Conservation (phyloP, 2,888 invertebrate species). For the Adelognathus sp. region DNA sequence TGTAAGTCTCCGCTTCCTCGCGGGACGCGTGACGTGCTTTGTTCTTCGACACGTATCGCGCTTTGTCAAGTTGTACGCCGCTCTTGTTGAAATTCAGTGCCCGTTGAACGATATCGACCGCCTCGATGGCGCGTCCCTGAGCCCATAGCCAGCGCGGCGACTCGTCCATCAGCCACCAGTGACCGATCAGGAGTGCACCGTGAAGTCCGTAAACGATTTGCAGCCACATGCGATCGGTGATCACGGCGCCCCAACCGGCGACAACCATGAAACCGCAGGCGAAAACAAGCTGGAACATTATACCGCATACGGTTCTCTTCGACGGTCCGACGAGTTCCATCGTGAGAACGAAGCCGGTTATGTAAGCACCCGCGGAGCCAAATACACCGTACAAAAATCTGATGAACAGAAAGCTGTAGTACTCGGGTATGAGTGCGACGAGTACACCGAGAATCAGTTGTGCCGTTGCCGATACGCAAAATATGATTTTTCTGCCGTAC, state of each 20-base stretch:
- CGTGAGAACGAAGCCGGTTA: conserved; percentile 86
- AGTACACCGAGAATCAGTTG: conserved; percentile 86
- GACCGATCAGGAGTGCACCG: conserved; percentile 87
- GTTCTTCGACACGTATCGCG: conserved; percentile 86
- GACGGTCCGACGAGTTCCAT: conserved; percentile 93
- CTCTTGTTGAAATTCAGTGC: conserved; percentile 89
- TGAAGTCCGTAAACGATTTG: conserved; percentile 92
- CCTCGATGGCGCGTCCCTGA: conserved; percentile 88
- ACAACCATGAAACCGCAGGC: conserved; percentile 92
- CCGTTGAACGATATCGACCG: conserved; percentile 88
- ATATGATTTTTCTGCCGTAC: conserved; percentile 90
- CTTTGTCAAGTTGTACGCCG: conserved; percentile 85
- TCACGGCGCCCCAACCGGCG: conserved; percentile 91
- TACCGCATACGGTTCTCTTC: conserved; percentile 90
- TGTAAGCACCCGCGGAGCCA: conserved; percentile 89
- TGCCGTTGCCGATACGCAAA: conserved; percentile 88
- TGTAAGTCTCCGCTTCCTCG: conserved; percentile 82
- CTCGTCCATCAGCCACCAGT: conserved; percentile 95
- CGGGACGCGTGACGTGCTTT: conserved; percentile 78
- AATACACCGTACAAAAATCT: conserved; percentile 90
- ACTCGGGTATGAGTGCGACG: conserved; percentile 91
- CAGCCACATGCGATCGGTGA: conserved; percentile 88
- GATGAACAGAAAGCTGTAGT: conserved; percentile 86
- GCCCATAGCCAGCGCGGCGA: conserved; percentile 95
- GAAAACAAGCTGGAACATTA: conserved; percentile 90